Base-by-base conservation (phyloP, 2,888 invertebrate species). In the Pterobdella sp. region DNA sequence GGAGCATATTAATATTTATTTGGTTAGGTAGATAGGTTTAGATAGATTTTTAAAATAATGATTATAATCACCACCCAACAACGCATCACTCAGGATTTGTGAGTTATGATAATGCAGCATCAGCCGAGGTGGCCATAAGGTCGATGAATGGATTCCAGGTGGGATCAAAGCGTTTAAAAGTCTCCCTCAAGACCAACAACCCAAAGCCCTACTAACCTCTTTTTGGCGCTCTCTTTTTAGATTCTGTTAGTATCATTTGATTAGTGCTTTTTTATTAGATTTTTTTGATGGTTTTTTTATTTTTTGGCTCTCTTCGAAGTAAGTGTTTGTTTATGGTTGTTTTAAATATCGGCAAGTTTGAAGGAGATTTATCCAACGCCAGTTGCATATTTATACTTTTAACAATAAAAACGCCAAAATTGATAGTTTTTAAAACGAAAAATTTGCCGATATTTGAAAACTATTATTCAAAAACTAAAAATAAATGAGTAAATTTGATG, bases 111-210 rank as follows among this genome's bases (percentile, higher is more conserved):
- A 63, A 18, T 2, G 26, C 42, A 1, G 34, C 64, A n/a, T 68
- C 73, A n/a, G 74, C 74, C 7, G 72, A 74, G 68, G 29, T 68
- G 1, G 74, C 74, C 26, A 74, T 74, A n/a, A 36, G 66, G 37
- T 64, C 71, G 26, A 74, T 74, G 74, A 74, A 74, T 36, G 74
- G 74, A 1, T 68, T 72, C 60, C 70, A 70, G 66, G 63, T 74
- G 37, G 74, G 74, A n/a, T 72, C 74, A 1, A 72, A 70, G 29
- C 10, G 74, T 7, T 56, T 74, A 35, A 74, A 74, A 63, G 74
- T 74, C 10, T 68, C 74, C 31, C 68, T 74, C 49, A 74, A 74
- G 64, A 74, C 72, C 56, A 67, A 35, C 68, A 74, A 72, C 34
- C 52, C 70, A 22, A 74, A 74, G 49, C 74, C 74, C 34, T 74